Evolutionary conservation across 2,888 invertebrate genomes (phyloP).

Genomic region (Macrosiphum euphorbiae): DNA sequence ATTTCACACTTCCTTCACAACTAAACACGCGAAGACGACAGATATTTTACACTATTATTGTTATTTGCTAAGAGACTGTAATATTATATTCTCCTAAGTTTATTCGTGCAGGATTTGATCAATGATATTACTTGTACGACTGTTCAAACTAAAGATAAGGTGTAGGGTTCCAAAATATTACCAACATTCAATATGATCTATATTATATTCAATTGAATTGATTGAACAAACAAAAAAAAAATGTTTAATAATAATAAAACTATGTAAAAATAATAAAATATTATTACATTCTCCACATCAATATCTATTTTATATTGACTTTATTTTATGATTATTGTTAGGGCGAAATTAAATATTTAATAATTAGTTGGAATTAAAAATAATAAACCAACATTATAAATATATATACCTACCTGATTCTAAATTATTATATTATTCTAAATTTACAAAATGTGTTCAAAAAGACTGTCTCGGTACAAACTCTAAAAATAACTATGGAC

Average conservation of each 20-base stretch:
- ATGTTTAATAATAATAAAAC: not conserved
- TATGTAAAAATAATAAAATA: not conserved
- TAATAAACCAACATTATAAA: not conserved
- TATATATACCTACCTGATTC: not conserved
- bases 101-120: not conserved
- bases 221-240: not conserved
- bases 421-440: not conserved
- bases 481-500: not conserved
- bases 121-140: not conserved
- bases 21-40: not conserved
- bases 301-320: not conserved
- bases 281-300: not conserved
- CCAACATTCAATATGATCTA: not conserved
- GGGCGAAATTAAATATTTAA: not conserved
- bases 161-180: not conserved
- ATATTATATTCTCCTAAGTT: not conserved
- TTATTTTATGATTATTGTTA: not conserved
- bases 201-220: not conserved
- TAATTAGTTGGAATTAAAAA: not conserved
- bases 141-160: not conserved
- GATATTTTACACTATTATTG: constrained; percentile 5
- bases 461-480: not conserved
- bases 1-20: not conserved
- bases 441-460: not conserved
- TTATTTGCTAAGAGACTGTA: not conserved